Evolutionary conservation across 2,113 vertebrate genomes (phyloP).

Genomic region (Pogona vitticeps): DNA sequence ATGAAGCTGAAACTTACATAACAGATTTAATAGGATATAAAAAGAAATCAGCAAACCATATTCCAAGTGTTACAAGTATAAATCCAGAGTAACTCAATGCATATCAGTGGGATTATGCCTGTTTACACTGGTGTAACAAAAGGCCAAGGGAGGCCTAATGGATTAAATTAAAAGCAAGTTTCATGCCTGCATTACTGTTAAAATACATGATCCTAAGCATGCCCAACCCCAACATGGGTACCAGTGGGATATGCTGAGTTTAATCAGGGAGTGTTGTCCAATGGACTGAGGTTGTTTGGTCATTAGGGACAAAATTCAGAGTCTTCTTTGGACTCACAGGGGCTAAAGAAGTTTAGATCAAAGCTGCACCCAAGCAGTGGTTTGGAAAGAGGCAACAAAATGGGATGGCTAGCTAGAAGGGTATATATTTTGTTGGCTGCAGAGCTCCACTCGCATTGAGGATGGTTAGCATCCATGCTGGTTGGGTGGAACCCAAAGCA

Average conservation of each 20-base stretch:
- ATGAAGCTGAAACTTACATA: not conserved
- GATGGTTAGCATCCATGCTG: not conserved
- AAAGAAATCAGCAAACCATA: conserved; percentile 19
- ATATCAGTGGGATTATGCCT: rapidly evolving
- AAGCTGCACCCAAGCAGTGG: not conserved
- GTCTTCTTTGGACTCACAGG: not conserved
- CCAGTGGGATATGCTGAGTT: conserved; percentile 19
- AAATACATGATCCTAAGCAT: conserved; percentile 18
- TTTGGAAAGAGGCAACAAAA: not conserved
- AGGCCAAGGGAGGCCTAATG: not conserved
- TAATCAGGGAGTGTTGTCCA: not conserved
- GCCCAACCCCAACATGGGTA: conserved; percentile 25
- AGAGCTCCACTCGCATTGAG: not conserved
- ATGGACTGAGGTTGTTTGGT: conserved; percentile 21
- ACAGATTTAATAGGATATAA: not conserved
- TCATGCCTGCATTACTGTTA: not conserved
- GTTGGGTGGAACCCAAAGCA: not conserved
- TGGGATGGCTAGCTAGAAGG: not conserved
- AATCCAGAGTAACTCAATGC: not conserved
- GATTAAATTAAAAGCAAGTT: not conserved
- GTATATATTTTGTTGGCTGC: no score
- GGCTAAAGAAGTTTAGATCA: not conserved
- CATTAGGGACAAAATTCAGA: conserved; percentile 10
- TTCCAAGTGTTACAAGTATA: conserved; percentile 28
- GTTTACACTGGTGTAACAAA: not conserved